These are phyloP conservation scores for Nyctibius bracteatus DNA, from an alignment of 2,113 vertebrate genomes.

Conservation along the genomic window DNA sequence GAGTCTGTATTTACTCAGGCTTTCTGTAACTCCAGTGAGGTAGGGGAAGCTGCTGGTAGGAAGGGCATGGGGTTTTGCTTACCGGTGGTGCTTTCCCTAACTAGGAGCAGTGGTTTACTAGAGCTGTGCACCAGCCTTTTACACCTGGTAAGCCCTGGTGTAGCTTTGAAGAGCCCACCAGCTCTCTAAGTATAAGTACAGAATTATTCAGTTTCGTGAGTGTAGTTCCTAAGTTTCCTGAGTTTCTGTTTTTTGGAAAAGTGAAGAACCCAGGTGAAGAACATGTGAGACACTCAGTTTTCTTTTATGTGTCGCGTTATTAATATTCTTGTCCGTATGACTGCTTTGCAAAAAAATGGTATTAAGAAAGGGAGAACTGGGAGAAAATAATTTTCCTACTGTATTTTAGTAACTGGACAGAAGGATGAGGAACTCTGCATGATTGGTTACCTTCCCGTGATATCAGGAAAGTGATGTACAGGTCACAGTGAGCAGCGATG, in stretches of 20 bases:
- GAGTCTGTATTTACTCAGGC: accelerated
- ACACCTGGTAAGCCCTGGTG: accelerated
- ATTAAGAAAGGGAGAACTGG: background rate
- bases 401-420: background rate
- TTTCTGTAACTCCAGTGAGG: background rate
- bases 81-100: background rate
- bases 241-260: background rate
- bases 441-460: background rate
- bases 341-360: background rate
- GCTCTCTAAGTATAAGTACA: background rate
- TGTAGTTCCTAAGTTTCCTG: background rate
- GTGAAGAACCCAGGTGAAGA: background rate
- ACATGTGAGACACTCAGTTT: background rate
- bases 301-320: background rate
- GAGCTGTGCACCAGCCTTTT: background rate
- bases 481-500: background rate
- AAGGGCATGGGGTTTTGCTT: accelerated
- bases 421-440: background rate
- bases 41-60: background rate
- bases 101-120: background rate
- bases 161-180: background rate
- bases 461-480: background rate
- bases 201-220: background rate
- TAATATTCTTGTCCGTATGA: background rate
- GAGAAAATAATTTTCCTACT: background rate